Conservation (phyloP, 1,140 invertebrate genomes). For the Telenomus remus region DNA sequence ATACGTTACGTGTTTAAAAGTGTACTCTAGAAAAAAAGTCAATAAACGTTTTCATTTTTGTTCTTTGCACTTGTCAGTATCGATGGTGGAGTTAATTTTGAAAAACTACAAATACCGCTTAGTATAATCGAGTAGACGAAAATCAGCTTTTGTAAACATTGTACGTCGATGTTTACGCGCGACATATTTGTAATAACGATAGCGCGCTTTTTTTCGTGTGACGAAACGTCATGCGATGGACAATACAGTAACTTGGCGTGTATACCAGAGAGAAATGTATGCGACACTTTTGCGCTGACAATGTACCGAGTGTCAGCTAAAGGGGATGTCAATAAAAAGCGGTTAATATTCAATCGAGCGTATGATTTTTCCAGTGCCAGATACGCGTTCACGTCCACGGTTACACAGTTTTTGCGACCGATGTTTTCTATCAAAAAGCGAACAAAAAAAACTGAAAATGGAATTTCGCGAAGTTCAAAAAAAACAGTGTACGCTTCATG, state of each 20-base stretch:
- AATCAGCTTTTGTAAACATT: constrained; percentile 49
- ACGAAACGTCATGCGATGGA: constrained; percentile 41
- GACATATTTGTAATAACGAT: constrained; percentile 30
- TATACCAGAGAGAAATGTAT: constrained; percentile 4
- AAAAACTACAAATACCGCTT: constrained; percentile 36
- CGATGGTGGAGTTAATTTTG: constrained; percentile 42
- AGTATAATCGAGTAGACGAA: constrained; percentile 42
- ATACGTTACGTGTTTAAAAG: constrained; percentile 7
- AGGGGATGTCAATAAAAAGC: constrained; percentile 44
- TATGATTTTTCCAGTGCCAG: constrained; percentile 32
- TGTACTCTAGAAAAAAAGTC: constrained; percentile 42
- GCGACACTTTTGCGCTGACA: constrained; percentile 23
- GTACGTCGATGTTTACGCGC: constrained; percentile 44
- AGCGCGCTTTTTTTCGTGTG: constrained; percentile 28
- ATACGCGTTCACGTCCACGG: constrained; percentile 13
- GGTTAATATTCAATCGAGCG: constrained; percentile 31
- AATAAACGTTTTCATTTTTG: constrained; percentile 53
- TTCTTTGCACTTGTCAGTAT: constrained; percentile 50
- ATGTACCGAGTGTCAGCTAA: constrained; percentile 29
- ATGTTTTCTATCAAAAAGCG: constrained; percentile 4
- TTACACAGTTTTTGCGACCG: neutral
- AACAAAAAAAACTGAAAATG: neutral
- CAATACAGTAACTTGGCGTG: constrained; percentile 9
- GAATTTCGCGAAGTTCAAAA: too few species aligned
- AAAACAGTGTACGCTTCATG: too few species aligned